These are phyloP conservation scores for Aphaenogaster floridana DNA, from an alignment of 1,140 invertebrate species.

Conservation along the genomic window DNA sequence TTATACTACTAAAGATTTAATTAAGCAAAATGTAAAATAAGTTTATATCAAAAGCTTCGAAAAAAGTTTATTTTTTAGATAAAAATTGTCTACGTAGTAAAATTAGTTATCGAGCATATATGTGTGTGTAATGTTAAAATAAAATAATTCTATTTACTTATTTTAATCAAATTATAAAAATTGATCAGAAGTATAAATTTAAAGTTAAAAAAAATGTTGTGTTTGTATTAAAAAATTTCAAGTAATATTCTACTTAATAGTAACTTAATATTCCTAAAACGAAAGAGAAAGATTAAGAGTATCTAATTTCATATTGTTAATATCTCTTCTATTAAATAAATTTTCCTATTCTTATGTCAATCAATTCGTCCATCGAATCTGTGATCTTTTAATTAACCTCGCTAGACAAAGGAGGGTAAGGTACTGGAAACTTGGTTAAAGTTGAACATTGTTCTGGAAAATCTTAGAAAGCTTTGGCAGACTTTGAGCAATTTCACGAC, in stretches of 20 bases:
- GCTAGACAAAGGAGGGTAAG: slow-evolving; percentile 5
- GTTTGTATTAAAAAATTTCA: not conserved
- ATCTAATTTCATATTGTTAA: not conserved
- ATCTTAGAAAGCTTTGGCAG: slow-evolving; percentile 23
- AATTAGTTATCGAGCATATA: not conserved
- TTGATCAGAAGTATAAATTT: not conserved
- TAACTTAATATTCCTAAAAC: not conserved
- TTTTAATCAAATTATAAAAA: not conserved
- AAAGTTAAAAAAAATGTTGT: not conserved
- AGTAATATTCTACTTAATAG: too few species aligned
- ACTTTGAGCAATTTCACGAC: slow-evolving; percentile 39
- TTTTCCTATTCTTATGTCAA: slow-evolving; percentile 16
- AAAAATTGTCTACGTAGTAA: not conserved
- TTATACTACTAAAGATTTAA: slow-evolving; percentile 12
- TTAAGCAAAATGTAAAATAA: not conserved
- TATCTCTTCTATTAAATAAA: not conserved
- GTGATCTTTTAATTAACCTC: slow-evolving; percentile 51
- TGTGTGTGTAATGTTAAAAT: not conserved
- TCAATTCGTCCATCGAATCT: slow-evolving; percentile 13
- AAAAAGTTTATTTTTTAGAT: not conserved
- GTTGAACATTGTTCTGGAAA: slow-evolving; percentile 45
- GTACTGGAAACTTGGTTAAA: slow-evolving; percentile 50
- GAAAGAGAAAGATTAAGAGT: not conserved
- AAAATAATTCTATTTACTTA: not conserved
- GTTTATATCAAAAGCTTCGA: not conserved